Evolutionary conservation across 2,888 invertebrate species (phyloP).

Genomic region (Spatulosminthurus flaviceps): DNA sequence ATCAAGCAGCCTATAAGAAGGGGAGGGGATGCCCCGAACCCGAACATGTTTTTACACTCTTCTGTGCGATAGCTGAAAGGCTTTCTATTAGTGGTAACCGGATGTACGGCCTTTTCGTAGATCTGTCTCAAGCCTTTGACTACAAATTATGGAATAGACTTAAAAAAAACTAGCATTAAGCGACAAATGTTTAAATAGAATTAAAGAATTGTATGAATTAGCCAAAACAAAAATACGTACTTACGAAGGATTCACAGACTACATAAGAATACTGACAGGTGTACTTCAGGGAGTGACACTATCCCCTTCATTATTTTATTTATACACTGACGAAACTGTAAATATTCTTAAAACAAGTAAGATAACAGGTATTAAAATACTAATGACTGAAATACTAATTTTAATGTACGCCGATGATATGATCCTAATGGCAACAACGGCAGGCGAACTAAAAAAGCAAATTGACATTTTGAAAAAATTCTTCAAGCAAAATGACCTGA

Average conservation of each 20-base stretch:
- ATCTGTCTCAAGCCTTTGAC: background rate
- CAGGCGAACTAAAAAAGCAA: background rate
- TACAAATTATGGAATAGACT: background rate
- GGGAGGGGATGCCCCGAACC: background rate
- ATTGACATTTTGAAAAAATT: background rate
- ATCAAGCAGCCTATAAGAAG: conserved; percentile 38
- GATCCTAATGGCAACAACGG: background rate
- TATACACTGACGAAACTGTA: conserved; percentile 15
- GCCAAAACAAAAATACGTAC: background rate
- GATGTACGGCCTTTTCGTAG: background rate
- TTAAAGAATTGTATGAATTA: background rate
- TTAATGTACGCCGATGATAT: conserved; percentile 30
- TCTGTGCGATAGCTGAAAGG: too few relatives aligned
- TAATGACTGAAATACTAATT: background rate
- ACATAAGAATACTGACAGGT: background rate
- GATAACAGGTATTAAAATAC: background rate
- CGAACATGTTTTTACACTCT: conserved; percentile 21
- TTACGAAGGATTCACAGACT: background rate
- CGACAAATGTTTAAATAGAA: background rate
- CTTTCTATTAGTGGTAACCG: background rate
- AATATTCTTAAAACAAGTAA: background rate
- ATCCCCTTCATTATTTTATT: background rate
- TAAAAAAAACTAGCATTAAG: background rate
- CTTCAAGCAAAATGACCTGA: background rate
- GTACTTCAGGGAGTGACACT: conserved; percentile 33